Base-by-base conservation (phyloP, 2,113 vertebrate species). In the Apaloderma vittatum region DNA sequence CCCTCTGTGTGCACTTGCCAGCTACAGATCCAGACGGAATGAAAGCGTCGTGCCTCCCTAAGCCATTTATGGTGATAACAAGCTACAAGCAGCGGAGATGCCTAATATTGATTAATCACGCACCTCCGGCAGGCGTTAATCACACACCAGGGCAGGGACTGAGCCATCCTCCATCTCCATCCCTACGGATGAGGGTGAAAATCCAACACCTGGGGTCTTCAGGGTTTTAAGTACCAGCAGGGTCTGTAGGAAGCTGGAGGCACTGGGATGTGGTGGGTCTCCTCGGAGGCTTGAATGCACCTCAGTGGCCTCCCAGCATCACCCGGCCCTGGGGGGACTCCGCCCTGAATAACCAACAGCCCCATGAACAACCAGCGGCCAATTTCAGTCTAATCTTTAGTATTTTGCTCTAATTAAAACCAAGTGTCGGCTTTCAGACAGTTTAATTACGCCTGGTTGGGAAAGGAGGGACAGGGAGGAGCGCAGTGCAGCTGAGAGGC, bases 371-470 rank as follows among this genome's bases (percentile, higher is more conserved):
- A 97, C 94, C 46, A 72, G 96, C 30, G 59, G 96, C 96, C 63
- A 83, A 96, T 97, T 98, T 92, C 96, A 97, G 97, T 96, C 96
- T 97, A 92, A 98, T 98, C 95, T 96, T 96, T 8, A 43, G 94
- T 95, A 96, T 98, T 98, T 98, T 95, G 72, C 96, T 95, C 97
- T 98, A 97, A 98, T 98, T 98, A 98, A 98, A 98, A 97, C 95
- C 96, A 97, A 95, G 92, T 74, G 3, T 96, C 20, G 65, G 94
- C 95, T 98, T 98, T 98, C 97, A 97, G 96, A 94, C 91, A 97
- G 95, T 97, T 98, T 97, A 97, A 97, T 97, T 97, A 96, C 96
- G 84, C 77, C 90, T 98, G 97, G 96, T 94, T 97, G 96, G 94
- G 80, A 96, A 95, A 96, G 76, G 80, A 90, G 62, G 90, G 83